phyloP scores from a whole-genome alignment of 1,140 invertebrate genomes.

The Lethrus apterus region DNA sequence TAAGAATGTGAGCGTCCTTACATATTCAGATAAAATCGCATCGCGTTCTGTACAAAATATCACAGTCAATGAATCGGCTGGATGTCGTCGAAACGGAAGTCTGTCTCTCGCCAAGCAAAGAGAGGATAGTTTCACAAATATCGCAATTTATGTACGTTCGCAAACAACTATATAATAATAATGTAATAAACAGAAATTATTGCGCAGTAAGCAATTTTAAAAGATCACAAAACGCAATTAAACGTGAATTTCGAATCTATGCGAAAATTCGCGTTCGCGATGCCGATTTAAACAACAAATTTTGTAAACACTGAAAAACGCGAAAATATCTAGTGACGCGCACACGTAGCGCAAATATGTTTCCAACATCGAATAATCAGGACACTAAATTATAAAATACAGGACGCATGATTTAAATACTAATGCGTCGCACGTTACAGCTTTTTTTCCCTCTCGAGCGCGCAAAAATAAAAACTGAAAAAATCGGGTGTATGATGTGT shows the following conservation, averaged over 20 bases:
- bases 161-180: conserved; percentile 13
- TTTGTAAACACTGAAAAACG: neutral
- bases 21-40: neutral
- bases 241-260: too few species aligned
- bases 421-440: too few species aligned
- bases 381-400: neutral
- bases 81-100: conserved; percentile 11
- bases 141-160: conserved; percentile 6
- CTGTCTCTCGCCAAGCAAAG: conserved; percentile 9
- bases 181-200: conserved; percentile 10
- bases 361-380: neutral
- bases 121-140: conserved; percentile 8
- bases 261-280: too few species aligned
- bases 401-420: conserved; percentile 1
- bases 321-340: too few species aligned
- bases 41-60: neutral
- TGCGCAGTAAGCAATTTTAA: too few species aligned
- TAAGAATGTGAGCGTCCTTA: neutral
- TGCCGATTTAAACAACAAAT: conserved; percentile 8
- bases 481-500: conserved; percentile 3
- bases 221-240: too few species aligned
- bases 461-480: conserved; percentile 1
- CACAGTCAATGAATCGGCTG: conserved; percentile 1
- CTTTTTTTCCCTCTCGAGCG: conserved; percentile 5
- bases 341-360: neutral